These are phyloP conservation scores for Sebastes hubbsi DNA, from an alignment of 2,797 vertebrate species.

Conservation along the genomic window DNA sequence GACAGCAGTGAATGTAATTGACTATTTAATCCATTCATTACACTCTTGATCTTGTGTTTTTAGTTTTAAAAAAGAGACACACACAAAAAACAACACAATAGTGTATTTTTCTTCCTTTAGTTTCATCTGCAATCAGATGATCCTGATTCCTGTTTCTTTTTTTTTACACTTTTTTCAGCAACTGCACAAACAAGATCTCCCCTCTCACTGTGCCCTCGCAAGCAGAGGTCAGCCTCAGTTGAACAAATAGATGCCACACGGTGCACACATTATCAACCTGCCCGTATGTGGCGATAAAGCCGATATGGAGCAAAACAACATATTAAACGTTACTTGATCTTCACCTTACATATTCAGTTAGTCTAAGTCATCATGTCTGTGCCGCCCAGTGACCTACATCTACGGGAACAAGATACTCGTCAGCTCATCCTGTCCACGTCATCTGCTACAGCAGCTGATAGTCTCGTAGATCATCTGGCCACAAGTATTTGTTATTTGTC, in stretches of 20 bases:
- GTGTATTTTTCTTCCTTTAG: background rate
- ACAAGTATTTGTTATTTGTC: background rate
- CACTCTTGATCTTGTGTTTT: background rate
- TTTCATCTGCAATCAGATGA: background rate
- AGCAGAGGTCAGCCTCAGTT: slow-evolving; percentile 21
- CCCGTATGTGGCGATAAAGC: slow-evolving; percentile 13
- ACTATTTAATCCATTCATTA: background rate
- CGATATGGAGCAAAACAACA: slow-evolving; percentile 25
- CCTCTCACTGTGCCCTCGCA: background rate
- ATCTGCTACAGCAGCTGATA: background rate
- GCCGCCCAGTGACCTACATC: slow-evolving; percentile 64
- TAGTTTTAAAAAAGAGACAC: background rate
- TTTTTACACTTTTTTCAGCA: background rate
- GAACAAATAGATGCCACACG: slow-evolving; percentile 6
- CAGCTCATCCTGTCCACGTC: slow-evolving; percentile 2
- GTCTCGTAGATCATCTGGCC: background rate
- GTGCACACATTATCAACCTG: slow-evolving; percentile 33
- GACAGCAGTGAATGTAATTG: background rate
- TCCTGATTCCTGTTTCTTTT: background rate
- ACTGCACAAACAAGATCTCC: background rate
- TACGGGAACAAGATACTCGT: slow-evolving; percentile 16
- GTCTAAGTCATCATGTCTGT: slow-evolving; percentile 26
- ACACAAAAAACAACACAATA: background rate
- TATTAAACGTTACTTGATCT: slow-evolving; percentile 55
- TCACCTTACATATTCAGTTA: slow-evolving; percentile 53